A percentile compares a stretch with the other conserved stretches of the same genome.
phyloP scores from a whole-genome alignment of 2,888 invertebrate genomes.

The Pristionchus exspectatus region DNA sequence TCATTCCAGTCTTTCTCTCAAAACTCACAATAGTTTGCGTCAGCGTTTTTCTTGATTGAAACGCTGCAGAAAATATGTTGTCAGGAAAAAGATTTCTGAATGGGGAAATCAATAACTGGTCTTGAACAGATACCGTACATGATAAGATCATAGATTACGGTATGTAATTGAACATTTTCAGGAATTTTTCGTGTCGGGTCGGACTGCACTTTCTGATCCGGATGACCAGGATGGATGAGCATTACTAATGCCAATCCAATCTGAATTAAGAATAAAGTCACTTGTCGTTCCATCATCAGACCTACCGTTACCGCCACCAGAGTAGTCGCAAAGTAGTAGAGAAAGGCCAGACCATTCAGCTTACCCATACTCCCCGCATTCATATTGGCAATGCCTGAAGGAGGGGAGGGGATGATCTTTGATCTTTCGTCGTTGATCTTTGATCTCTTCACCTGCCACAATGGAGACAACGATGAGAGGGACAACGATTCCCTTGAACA shows the following conservation, averaged over 20 bases:
- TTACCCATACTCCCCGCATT: background rate
- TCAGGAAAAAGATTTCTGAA: conserved; percentile 49
- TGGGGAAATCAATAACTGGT: background rate
- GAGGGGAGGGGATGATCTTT: background rate
- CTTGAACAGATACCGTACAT: conserved; percentile 26
- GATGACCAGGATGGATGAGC: conserved; percentile 25
- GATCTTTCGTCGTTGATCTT: background rate
- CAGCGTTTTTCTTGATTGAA: conserved; percentile 43
- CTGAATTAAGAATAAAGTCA: background rate
- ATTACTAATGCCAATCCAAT: conserved; percentile 22
- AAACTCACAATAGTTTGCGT: conserved; percentile 14
- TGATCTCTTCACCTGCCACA: conserved; percentile 43
- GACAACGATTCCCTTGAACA: conserved; percentile 50
- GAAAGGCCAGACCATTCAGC: conserved; percentile 37
- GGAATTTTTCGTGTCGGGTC: background rate
- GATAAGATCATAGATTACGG: conserved; percentile 43
- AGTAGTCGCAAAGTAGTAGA: conserved; percentile 45
- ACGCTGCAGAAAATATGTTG: conserved; percentile 36
- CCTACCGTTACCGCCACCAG: conserved; percentile 42
- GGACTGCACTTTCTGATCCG: background rate
- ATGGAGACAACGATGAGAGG: conserved; percentile 53
- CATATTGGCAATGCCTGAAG: conserved; percentile 47
- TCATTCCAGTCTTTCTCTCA: background rate
- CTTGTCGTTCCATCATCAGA: background rate
- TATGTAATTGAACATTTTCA: conserved; percentile 46